Base-by-base conservation (phyloP, 2,888 invertebrate species). In the Lepidochrysops patricia region DNA sequence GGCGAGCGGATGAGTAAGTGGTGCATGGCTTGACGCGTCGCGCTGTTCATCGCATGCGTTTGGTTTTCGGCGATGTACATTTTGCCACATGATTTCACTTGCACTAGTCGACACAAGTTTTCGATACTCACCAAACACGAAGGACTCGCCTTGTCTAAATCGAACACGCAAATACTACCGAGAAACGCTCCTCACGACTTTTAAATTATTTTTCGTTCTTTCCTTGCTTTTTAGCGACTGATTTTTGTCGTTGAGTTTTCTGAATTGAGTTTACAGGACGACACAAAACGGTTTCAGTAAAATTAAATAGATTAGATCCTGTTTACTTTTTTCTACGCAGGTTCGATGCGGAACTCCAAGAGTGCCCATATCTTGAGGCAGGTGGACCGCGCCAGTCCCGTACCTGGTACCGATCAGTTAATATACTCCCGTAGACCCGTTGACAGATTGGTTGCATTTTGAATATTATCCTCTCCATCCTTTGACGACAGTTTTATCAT, bases 331-430 rank as follows among this genome's bases (percentile, higher is more conserved):
- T 87, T 86, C 86, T 29, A 80, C 79, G 81, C 89, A 89, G 89
- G 91, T 84, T 90, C 91, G 84, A 91, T 92, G 92, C 91, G 90
- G 91, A 91, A 90, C 81, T 92, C 92, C 77, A 89, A 91, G 88
- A 91, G 91, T 90, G 91, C 91, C 84, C 91, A 91, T 90, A 90
- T 90, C 89, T 91, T 91, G 90, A 90, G 90, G 82, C 91, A 87
- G 80, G 82, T 90, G 82, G 91, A 91, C 89, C 91, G 90, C 89
- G 89, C 91, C 90, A 90, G 89, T 90, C 89, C 90, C 79, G 85
- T 82, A 86, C 90, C 90, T 82, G 89, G 91, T 90, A 92, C 91
- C 76, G 71, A 76, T 73, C 50, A 35, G 77, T 75, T 82, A 76
- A 77, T 78, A 76, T 77, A 75, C 76, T 80, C 85, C 82, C 67